Base-by-base conservation (phyloP, 2,888 invertebrate species). In the Pyrocoelia pectoralis region DNA sequence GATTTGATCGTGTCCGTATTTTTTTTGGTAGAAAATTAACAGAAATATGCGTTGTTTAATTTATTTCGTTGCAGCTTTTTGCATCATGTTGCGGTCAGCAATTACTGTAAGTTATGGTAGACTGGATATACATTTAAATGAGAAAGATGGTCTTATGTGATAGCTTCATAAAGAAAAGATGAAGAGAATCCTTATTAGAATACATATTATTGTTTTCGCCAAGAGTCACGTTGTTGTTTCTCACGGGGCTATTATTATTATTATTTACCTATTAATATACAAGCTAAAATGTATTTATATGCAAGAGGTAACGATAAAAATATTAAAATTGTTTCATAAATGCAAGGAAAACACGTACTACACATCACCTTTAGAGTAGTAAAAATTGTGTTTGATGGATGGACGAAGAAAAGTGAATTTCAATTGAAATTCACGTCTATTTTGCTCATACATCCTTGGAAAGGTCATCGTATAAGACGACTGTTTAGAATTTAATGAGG, bases 141-240 rank as follows among this genome's bases (percentile, higher is more conserved):
- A 69, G 60, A 66, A 67, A 56, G 69, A 69, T 58, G 64, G 65
- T 24, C 54, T 61, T 58, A 61, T 61, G 13, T 49, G 53, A 56
- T 38, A 41, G 19, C 33, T 29, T 50, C 48, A 48, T 54, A 56
- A 51, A 56, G 29, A 71, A 24, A 78, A 68, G 71, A 73, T 70
- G 77, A 75, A 56, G 65, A 71, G 69, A 60, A 73, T 75, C 78
- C 78, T 80, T 80, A 80, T 80, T 80, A 80, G 80, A 81, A 80
- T 80, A 80, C 81, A 78, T 79, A 79, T 80, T 80, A 81, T 80
- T 79, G 80, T 80, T 80, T 78, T 72, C 72, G 70, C 69, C 68
- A 65, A 68, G 74, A 79, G 81, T 81, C 81, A 81, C 81, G 81
- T 81, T 80, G 79, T 74, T 72, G 78, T 80, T 81, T 81, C 81